Conservation (phyloP, 1,140 invertebrate species). For the Drosophila ananassae region DNA sequence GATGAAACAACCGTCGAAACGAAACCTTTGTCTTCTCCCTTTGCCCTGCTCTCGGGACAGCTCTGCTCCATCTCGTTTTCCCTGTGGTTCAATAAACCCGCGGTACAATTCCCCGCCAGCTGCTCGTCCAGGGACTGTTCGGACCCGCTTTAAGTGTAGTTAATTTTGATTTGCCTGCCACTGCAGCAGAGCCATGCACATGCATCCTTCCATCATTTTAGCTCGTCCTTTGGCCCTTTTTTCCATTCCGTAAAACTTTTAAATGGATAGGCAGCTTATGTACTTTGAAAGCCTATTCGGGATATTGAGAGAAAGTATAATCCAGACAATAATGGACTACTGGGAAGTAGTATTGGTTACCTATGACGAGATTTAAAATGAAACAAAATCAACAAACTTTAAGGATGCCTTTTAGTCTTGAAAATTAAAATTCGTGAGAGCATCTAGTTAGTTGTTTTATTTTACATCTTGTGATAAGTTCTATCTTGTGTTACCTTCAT, state of each 20-base stretch:
- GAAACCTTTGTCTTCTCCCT: constrained; percentile 24
- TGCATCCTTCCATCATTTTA: constrained; percentile 17
- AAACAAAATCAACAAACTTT: background rate
- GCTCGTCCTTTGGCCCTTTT: constrained; percentile 4
- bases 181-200: constrained; percentile 4
- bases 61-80: constrained; percentile 8
- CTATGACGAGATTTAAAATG: background rate
- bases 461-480: too few species aligned
- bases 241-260: constrained; percentile 27
- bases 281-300: constrained; percentile 4
- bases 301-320: background rate
- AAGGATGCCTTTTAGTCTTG: background rate
- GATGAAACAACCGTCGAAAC: constrained; percentile 19
- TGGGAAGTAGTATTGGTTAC: background rate
- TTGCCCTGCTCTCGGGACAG: background rate
- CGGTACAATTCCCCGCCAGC: constrained; percentile 51
- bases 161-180: constrained; percentile 70
- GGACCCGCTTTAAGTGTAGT: constrained; percentile 65
- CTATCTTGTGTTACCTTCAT: background rate
- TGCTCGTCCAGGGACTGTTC: constrained; percentile 18
- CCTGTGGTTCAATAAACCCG: constrained; percentile 70
- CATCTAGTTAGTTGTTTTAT: background rate
- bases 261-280: constrained; percentile 3
- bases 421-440: background rate
- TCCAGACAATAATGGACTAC: background rate